Evolutionary conservation across 2,888 invertebrate species (phyloP).

Genomic region (Bimastos eiseni): DNA sequence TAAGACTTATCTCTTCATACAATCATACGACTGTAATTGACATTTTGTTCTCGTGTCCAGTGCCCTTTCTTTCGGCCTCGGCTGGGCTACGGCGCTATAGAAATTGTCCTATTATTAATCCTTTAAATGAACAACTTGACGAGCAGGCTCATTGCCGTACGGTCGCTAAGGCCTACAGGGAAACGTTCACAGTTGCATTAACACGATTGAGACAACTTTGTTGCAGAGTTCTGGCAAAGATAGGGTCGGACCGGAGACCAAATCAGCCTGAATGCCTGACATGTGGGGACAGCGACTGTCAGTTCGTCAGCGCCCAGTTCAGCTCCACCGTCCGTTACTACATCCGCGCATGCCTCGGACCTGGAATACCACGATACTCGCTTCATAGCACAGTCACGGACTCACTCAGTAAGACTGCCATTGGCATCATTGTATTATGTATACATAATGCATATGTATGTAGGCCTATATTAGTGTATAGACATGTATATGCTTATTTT

Average conservation of each 20-base stretch:
- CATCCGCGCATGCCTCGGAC: slow-evolving; percentile 86
- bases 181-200: too few species aligned
- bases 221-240: neutral
- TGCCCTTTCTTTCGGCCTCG: too few species aligned
- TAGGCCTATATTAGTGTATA: neutral
- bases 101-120: too few species aligned
- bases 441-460: too few species aligned
- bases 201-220: neutral
- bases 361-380: slow-evolving; percentile 74
- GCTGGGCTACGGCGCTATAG: too few species aligned
- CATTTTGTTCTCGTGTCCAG: too few species aligned
- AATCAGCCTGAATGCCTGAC: slow-evolving; percentile 60
- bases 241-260: slow-evolving; percentile 24
- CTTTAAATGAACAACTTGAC: too few species aligned
- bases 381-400: slow-evolving; percentile 43
- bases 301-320: slow-evolving; percentile 71
- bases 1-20: too few species aligned
- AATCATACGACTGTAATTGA: too few species aligned
- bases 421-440: neutral
- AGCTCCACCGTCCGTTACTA: slow-evolving; percentile 76
- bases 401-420: slow-evolving; percentile 23
- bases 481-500: too few species aligned
- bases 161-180: too few species aligned
- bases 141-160: too few species aligned
- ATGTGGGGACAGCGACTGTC: slow-evolving; percentile 78